These are phyloP conservation scores for Scaptomyza montana DNA, from an alignment of 1,140 invertebrate genomes.

Conservation along the genomic window DNA sequence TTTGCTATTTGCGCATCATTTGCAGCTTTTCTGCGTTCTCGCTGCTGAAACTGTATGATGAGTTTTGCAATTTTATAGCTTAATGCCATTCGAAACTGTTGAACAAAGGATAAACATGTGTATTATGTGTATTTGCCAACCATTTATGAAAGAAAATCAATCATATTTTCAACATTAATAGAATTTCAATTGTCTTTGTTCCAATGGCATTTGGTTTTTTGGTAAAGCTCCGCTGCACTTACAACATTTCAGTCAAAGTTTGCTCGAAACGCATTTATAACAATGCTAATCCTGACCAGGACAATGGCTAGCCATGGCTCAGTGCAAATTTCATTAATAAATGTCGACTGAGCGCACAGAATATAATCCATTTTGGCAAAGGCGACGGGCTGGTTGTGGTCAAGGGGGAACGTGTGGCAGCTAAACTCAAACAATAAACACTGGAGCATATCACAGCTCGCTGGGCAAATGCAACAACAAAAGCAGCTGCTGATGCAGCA, in stretches of 20 bases:
- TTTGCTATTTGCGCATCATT: slow-evolving; percentile 18
- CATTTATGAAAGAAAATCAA: background rate
- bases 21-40: slow-evolving; percentile 1
- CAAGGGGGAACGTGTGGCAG: background rate
- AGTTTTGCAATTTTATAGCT: slow-evolving; percentile 30
- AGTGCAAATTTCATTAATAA: slow-evolving; percentile 75
- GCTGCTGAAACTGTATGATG: background rate
- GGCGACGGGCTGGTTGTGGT: background rate
- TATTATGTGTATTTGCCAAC: background rate
- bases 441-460: slow-evolving; percentile 67
- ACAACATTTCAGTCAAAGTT: slow-evolving; percentile 21
- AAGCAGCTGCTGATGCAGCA: slow-evolving; percentile 40
- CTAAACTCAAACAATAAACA: slow-evolving; percentile 74
- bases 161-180: background rate
- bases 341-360: slow-evolving; percentile 60
- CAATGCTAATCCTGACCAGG: slow-evolving; percentile 59
- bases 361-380: slow-evolving; percentile 69
- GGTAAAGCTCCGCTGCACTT: slow-evolving; percentile 20
- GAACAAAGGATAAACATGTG: background rate
- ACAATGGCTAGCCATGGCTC: slow-evolving; percentile 32
- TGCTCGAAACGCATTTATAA: slow-evolving; percentile 70
- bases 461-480: slow-evolving; percentile 49
- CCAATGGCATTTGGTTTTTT: background rate
- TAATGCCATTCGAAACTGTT: slow-evolving; percentile 11
- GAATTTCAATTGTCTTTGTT: slow-evolving; percentile 15